phyloP scores from a whole-genome alignment of 1,140 invertebrate genomes.

The Procambarus virginalis region DNA sequence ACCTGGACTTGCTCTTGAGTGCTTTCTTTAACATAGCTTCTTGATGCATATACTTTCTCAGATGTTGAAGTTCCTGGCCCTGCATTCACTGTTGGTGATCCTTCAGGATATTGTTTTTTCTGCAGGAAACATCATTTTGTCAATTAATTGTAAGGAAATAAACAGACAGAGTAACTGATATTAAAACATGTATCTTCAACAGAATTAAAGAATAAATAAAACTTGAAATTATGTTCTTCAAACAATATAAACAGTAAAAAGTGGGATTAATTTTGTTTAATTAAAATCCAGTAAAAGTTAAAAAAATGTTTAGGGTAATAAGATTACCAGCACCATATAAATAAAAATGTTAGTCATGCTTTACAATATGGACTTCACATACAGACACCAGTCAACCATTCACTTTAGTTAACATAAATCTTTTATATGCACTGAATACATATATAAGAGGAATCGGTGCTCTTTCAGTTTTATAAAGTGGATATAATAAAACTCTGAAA shows the following conservation, averaged over 20 bases:
- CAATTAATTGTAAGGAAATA: not conserved
- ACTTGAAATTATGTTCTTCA: not conserved
- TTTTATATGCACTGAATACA: not conserved
- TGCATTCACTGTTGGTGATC: not conserved
- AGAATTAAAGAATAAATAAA: not conserved
- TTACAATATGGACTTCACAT: not conserved
- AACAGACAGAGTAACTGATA: not conserved
- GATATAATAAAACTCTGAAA: not conserved
- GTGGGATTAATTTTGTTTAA: not conserved
- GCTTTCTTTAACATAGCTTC: conserved; percentile 28
- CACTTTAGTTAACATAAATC: not conserved
- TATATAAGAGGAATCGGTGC: not conserved
- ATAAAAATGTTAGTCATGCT: conserved; percentile 1
- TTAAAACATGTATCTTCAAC: not conserved
- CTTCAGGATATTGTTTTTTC: not conserved
- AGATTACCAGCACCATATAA: conserved; percentile 14
- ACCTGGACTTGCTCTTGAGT: not conserved
- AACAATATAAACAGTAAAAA: not conserved
- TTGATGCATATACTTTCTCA: not conserved
- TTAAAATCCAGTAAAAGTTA: not conserved
- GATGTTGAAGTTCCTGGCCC: not conserved
- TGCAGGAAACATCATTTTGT: not conserved
- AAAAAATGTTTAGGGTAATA: not conserved
- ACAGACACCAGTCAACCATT: not conserved
- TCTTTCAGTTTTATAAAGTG: not conserved